Base-by-base conservation (phyloP, 2,888 invertebrate species). In the Uropetala carovei region DNA sequence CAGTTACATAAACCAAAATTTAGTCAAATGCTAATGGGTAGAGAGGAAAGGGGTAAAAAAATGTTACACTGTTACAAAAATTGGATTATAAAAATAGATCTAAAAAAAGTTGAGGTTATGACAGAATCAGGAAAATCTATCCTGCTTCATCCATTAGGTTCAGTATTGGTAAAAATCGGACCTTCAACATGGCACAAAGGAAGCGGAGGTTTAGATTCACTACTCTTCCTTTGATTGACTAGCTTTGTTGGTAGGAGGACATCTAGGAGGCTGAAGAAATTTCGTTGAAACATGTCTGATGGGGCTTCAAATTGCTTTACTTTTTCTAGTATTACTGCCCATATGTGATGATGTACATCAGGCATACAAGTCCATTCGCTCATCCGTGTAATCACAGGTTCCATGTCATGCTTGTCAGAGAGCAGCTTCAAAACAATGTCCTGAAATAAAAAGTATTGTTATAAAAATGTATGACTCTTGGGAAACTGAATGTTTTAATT, bases 321-420 rank as follows among this genome's bases (percentile, higher is more conserved):
- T 93, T 95, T 95, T 18, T 96, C 96, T 94, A 97, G 94, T 92
- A 96, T 94, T 94, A 96, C n/a, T 10, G 43, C 96, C 95, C 98
- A 97, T 0, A 97, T 96, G 94, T 97, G 96, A 94, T 97, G 97
- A 93, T 98, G 95, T 27, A 98, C 96, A 94, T 98, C 98, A 93
- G 97, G 96, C 94, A 97, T 97, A 92, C 96, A 96, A 0, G 97
- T 95, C 94, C 97, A 97, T 95, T 98, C 97, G 94, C 97, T 97
- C 94, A 98, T 98, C 93, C 97, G 96, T 16, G 95, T 95, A 93
- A 98, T 96, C 0, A 97, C 95, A 59, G 96, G 95, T 0, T 95
- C 94, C 94, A 97, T 97, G 57, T 96, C 96, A 89, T 96, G 95
- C 85, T 97, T 96, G 0, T 96, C 95, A 60, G 97, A 97, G 82